Conservation (phyloP, 2,888 invertebrate species). For the Nemotelus pantherinus region DNA sequence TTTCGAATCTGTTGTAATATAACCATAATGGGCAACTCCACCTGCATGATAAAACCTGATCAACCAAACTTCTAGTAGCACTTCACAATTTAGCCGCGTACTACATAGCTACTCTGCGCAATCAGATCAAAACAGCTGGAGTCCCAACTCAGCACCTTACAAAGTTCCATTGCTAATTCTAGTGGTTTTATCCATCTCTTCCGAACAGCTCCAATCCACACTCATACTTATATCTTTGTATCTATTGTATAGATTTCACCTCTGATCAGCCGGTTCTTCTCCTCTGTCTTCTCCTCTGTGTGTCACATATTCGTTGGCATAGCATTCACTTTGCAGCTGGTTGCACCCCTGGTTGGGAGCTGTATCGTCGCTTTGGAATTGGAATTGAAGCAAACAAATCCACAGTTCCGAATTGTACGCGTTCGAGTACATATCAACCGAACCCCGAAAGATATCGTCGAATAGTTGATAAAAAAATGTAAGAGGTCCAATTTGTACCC, state of each 20-base stretch:
- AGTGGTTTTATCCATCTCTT: background rate
- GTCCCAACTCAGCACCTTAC: slow-evolving; percentile 33
- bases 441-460: slow-evolving; percentile 20
- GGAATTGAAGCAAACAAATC: slow-evolving; percentile 38
- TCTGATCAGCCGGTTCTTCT: slow-evolving; percentile 32
- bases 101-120: slow-evolving; percentile 21
- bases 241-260: background rate
- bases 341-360: background rate
- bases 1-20: too few relatives aligned
- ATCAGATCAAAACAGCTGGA: slow-evolving; percentile 33
- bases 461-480: slow-evolving; percentile 12
- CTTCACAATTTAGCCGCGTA: background rate
- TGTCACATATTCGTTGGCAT: slow-evolving; percentile 13
- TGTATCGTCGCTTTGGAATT: slow-evolving; percentile 9
- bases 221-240: background rate
- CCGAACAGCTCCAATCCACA: background rate
- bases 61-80: background rate
- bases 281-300: background rate
- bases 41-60: background rate
- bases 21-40: background rate
- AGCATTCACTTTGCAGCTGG: slow-evolving; percentile 31
- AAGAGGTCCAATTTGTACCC: background rate
- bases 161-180: background rate
- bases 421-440: slow-evolving; percentile 41
- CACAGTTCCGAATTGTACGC: slow-evolving; percentile 44